Conservation (phyloP, 2,888 invertebrate species). For the Rutpela maculata region DNA sequence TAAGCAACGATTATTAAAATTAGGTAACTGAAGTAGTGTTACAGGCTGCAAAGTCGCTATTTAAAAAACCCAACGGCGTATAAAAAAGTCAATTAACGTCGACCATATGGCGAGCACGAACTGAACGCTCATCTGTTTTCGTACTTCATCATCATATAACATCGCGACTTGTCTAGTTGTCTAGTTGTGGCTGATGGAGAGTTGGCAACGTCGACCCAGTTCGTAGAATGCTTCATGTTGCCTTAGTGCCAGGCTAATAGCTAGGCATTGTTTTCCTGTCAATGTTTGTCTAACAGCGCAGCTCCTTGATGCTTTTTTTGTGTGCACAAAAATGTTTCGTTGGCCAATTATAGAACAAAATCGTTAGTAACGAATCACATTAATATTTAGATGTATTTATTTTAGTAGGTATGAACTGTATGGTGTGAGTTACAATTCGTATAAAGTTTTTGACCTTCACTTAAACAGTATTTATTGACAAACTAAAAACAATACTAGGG, state of each 20-base stretch:
- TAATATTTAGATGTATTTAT: no score
- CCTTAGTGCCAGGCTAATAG: constrained; percentile 11
- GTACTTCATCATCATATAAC: constrained; percentile 15
- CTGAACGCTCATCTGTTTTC: constrained; percentile 9
- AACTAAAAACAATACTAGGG: no score
- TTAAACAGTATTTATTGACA: no score
- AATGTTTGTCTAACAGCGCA: constrained; percentile 16
- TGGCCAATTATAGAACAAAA: background rate
- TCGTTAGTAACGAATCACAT: background rate
- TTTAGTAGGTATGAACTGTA: no score
- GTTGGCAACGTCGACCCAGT: constrained; percentile 5
- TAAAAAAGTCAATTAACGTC: constrained; percentile 25
- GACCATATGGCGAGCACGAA: constrained; percentile 24
- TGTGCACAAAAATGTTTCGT: constrained; percentile 5
- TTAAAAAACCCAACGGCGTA: background rate
- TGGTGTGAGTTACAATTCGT: no score
- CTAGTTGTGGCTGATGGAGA: background rate
- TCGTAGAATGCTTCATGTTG: constrained; percentile 19
- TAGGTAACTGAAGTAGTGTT: constrained; percentile 19
- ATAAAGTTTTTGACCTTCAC: no score
- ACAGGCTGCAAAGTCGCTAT: background rate
- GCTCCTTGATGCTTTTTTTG: background rate
- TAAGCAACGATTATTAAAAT: constrained; percentile 14
- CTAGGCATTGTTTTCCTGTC: constrained; percentile 16
- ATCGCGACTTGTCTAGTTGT: constrained; percentile 2